Evolutionary conservation across 2,113 vertebrate genomes (phyloP).

Genomic region (Amblyopsis rosae): DNA sequence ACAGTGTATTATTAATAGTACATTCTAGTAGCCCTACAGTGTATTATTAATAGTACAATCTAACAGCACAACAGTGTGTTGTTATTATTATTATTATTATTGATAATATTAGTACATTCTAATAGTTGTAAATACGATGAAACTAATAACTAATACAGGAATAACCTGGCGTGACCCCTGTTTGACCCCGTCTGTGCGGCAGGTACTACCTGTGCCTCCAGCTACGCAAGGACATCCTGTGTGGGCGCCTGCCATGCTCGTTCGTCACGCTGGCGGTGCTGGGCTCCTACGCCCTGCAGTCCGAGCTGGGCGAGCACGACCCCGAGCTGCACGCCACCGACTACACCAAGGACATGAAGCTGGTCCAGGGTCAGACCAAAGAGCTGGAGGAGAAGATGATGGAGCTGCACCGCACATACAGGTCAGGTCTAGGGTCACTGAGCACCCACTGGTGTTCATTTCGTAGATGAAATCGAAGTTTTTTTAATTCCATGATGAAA

Average conservation of each 20-base stretch:
- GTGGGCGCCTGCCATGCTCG: conserved; percentile 89
- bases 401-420: conserved; percentile 94
- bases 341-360: conserved; percentile 89
- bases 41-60: too few species aligned
- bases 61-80: too few species aligned
- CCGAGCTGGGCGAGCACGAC: conserved; percentile 94
- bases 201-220: conserved; percentile 89
- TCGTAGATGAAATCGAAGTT: too few species aligned
- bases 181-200: conserved; percentile 8
- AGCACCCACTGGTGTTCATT: too few species aligned
- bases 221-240: conserved; percentile 91
- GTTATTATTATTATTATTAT: too few species aligned
- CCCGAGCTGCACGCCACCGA: conserved; percentile 84
- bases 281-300: conserved; percentile 95
- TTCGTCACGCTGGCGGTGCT: conserved; percentile 94
- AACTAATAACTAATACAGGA: too few species aligned
- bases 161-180: background rate
- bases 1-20: too few species aligned
- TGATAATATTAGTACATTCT: too few species aligned
- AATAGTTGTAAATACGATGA: too few species aligned
- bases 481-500: too few species aligned
- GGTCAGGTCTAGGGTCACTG: conserved; percentile 64
- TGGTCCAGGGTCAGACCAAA: conserved; percentile 91
- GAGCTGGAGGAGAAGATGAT: conserved; percentile 96
- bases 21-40: too few species aligned